Conservation (phyloP, 2,113 vertebrate species). For the Dunckerocampus dactyliophorus region DNA sequence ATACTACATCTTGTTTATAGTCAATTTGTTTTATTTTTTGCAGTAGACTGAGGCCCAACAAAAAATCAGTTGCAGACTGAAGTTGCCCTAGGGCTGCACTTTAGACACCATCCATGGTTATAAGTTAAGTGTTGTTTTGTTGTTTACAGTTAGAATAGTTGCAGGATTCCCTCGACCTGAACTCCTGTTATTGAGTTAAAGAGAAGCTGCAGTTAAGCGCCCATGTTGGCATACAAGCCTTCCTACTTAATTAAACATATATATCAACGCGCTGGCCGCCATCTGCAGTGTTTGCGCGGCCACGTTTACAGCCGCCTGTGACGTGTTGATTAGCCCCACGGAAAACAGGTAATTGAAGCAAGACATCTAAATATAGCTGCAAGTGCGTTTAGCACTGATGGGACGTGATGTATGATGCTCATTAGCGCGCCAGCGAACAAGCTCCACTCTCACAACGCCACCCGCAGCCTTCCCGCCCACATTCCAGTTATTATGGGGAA, state of each 20-base stretch:
- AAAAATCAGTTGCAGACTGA: too few species aligned
- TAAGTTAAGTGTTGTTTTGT: background rate
- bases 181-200: background rate
- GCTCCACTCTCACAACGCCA: background rate
- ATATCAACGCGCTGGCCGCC: background rate
- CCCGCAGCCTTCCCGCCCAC: background rate
- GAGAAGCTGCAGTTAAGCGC: slow-evolving; percentile 10
- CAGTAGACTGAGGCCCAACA: too few species aligned
- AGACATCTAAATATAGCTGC: slow-evolving; percentile 60
- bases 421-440: slow-evolving; percentile 41
- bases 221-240: slow-evolving; percentile 16
- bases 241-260: slow-evolving; percentile 35
- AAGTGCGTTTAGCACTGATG: slow-evolving; percentile 54
- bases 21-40: too few species aligned
- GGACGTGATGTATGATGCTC: slow-evolving; percentile 58
- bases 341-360: slow-evolving; percentile 50
- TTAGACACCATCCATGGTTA: too few species aligned
- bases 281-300: background rate
- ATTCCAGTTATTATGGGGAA: background rate
- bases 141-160: background rate
- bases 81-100: too few species aligned
- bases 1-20: too few species aligned
- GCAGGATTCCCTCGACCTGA: background rate
- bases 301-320: slow-evolving; percentile 9
- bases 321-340: slow-evolving; percentile 54